A percentile compares a stretch with the other conserved stretches of the same genome.
These are phyloP conservation scores for Diaprepes abbreviatus DNA, from an alignment of 2,888 invertebrate species.

Conservation along the genomic window DNA sequence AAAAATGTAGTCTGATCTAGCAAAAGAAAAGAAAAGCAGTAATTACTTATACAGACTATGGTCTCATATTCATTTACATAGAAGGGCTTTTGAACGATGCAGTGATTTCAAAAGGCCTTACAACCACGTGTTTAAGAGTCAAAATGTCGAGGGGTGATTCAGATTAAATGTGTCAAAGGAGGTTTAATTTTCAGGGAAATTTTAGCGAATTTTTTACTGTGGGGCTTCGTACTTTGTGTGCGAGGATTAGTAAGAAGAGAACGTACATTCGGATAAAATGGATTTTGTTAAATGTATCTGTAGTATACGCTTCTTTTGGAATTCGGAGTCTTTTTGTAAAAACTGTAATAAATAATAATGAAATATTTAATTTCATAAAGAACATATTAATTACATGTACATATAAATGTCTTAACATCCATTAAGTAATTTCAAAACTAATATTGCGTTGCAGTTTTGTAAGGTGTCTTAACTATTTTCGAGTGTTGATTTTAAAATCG, in stretches of 20 bases:
- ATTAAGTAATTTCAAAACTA: no score
- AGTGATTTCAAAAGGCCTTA: conserved; percentile 34
- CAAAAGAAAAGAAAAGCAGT: conserved; percentile 48
- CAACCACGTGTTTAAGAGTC: conserved; percentile 30
- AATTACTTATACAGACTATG: conserved; percentile 57
- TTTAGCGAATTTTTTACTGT: conserved; percentile 64
- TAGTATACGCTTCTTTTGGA: not conserved
- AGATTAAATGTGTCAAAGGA: conserved; percentile 68
- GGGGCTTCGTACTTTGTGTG: conserved; percentile 43
- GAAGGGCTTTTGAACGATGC: conserved; percentile 51
- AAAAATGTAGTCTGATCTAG: not conserved
- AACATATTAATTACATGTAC: no score
- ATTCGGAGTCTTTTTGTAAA: not conserved
- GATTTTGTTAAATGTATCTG: conserved; percentile 10
- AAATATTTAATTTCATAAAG: no score
- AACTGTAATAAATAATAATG: no score
- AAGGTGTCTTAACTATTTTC: no score
- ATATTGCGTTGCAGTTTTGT: no score
- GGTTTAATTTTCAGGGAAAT: conserved; percentile 69
- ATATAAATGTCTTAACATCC: no score
- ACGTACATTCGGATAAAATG: not conserved
- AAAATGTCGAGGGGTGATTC: conserved; percentile 51
- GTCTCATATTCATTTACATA: conserved; percentile 54
- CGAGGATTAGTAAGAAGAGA: conserved; percentile 40
- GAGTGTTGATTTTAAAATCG: no score